These are phyloP conservation scores for Ecliptopera silaceata DNA, from an alignment of 2,888 invertebrate genomes.

Conservation along the genomic window DNA sequence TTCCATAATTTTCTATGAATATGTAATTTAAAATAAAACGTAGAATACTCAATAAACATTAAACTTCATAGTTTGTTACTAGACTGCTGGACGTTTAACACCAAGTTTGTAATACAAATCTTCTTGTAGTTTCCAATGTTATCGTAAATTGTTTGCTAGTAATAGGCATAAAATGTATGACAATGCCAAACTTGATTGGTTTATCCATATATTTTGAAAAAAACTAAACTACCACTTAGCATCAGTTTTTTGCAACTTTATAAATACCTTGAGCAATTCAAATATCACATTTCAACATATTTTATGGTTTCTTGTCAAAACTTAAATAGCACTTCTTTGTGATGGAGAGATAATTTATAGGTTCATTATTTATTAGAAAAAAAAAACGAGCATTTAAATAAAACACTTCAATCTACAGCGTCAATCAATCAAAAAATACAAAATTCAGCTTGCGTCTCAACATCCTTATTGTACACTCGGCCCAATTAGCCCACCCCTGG, in stretches of 20 bases:
- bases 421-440: slow-evolving; percentile 57
- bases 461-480: slow-evolving; percentile 62
- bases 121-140: slow-evolving; percentile 18
- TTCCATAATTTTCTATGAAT: slow-evolving; percentile 56
- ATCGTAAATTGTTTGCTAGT: slow-evolving; percentile 11
- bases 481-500: slow-evolving; percentile 79
- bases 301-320: no score
- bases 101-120: slow-evolving; percentile 32
- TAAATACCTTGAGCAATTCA: background rate
- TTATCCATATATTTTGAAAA: background rate
- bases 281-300: no score
- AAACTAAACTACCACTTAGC: background rate
- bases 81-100: slow-evolving; percentile 24
- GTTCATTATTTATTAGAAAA: no score
- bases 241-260: background rate
- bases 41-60: slow-evolving; percentile 49
- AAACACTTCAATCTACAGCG: slow-evolving; percentile 47
- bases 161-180: slow-evolving; percentile 7
- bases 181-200: slow-evolving; percentile 9
- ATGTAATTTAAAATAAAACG: slow-evolving; percentile 51
- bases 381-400: slow-evolving; percentile 32
- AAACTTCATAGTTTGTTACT: slow-evolving; percentile 43
- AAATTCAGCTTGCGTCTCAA: slow-evolving; percentile 48
- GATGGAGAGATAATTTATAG: no score
- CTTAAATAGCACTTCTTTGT: background rate